phyloP scores from a whole-genome alignment of 2,113 vertebrate species.

The Gila orcuttii region DNA sequence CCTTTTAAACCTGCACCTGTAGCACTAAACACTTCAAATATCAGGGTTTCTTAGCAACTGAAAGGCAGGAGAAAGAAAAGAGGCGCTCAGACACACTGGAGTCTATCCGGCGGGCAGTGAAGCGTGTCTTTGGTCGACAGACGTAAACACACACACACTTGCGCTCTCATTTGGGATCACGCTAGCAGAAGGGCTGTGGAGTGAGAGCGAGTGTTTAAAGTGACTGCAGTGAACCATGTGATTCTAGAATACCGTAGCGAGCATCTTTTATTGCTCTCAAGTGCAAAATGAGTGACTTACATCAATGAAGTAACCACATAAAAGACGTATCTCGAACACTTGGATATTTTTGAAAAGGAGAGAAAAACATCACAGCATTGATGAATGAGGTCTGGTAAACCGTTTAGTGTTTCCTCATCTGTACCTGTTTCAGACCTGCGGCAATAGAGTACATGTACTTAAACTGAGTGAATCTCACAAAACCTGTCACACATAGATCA shows the following conservation, averaged over 20 bases:
- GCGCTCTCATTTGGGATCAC: background rate
- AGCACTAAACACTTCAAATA: background rate
- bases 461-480: background rate
- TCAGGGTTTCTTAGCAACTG: slow-evolving; percentile 1
- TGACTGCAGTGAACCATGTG: slow-evolving; percentile 48
- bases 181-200: slow-evolving; percentile 10
- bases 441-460: background rate
- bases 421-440: background rate
- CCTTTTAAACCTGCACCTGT: background rate
- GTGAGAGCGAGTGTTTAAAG: slow-evolving; percentile 31
- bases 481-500: background rate
- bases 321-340: slow-evolving; percentile 56
- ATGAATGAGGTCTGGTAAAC: slow-evolving; percentile 27
- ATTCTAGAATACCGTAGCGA: slow-evolving; percentile 47
- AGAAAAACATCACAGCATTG: slow-evolving; percentile 33
- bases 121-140: slow-evolving; percentile 7
- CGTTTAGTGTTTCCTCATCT: slow-evolving; percentile 15
- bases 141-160: background rate
- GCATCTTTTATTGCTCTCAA: slow-evolving; percentile 37
- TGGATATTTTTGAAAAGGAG: background rate
- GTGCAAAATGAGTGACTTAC: slow-evolving; percentile 40
- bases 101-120: background rate
- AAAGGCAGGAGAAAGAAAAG: background rate
- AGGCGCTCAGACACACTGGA: background rate
- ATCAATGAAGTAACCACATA: slow-evolving; percentile 15